Conservation (phyloP, 2,797 vertebrate species). For the Anas acuta region DNA sequence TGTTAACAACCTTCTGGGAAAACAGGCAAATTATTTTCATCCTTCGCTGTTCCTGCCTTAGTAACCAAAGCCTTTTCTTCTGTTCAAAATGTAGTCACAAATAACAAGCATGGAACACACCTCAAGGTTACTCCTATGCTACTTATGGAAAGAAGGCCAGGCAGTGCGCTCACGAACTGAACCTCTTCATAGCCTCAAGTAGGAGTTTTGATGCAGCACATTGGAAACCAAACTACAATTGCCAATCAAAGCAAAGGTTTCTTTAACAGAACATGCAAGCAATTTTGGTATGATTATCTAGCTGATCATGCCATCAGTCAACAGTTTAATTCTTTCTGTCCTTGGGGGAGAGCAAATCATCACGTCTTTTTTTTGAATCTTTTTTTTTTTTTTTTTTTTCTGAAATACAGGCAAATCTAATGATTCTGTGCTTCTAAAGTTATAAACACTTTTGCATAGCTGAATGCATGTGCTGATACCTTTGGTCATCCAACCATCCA, state of each 20-base stretch:
- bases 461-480: not conserved
- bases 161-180: not conserved
- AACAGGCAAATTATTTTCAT: constrained; percentile 9
- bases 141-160: not conserved
- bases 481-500: not conserved
- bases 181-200: not conserved
- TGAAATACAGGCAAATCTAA: not conserved
- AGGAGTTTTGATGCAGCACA: not conserved
- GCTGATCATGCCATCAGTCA: not conserved
- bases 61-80: not conserved
- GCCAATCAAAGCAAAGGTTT: not conserved
- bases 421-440: not conserved
- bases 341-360: not conserved
- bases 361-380: not conserved
- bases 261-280: not conserved
- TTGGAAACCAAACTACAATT: not conserved
- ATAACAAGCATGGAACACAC: not conserved
- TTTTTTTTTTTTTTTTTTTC: not conserved
- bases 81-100: not conserved
- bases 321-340: not conserved
- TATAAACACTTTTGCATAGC: not conserved
- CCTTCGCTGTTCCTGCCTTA: not conserved
- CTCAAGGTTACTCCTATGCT: not conserved
- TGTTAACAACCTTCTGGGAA: not conserved
- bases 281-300: not conserved